Base-by-base conservation (phyloP, 2,797 vertebrate genomes). In the Prionace glauca region DNA sequence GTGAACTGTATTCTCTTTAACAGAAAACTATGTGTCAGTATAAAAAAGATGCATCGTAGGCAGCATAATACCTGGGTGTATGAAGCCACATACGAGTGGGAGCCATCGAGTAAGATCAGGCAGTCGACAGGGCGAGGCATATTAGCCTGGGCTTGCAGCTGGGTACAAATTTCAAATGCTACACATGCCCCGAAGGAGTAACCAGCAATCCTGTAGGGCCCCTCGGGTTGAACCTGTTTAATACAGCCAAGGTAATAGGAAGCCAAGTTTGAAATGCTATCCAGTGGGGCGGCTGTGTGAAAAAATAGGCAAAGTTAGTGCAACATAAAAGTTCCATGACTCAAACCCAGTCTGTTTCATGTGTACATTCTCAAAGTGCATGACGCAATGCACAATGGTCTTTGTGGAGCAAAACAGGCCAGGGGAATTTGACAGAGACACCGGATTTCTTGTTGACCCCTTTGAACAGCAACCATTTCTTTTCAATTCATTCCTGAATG, bases 181-280 rank as follows among this genome's bases (percentile, higher is more conserved):
- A 99, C 99, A 7, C 99, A 99, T 90, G 99, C 99, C 11, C 99
- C 99, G 0, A 99, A 99, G 0, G 99, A 99, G 96, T 99, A 99
- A 50, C 99, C 99, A 0, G 98, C 98, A 0, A 99, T 97, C 22
- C 98, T 98, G 96, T 99, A 99, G 0, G 98, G 99, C 1, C 99
- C 99, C 29, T 99, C 98, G 0, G 98, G 97, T 97, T 99, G 99
- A 10, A 99, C 97, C 96, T 98, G 98, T 96, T 97, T 98, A 96
- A 99, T 96, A 32, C 98, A 99, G 95, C 97, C 96, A 0, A 99
- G 97, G 29, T 99, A 99, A 97, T 98, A 99, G 77, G 98, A 96
- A 3, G 99, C 99, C 96, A 99, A 96, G 92, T 97, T 98, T 96
- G 98, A 98, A 96, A 99, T 99, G 97, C 98, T 99, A 97, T 99